These are phyloP conservation scores for Archegozetes longisetosus DNA, from an alignment of 1,140 invertebrate genomes.

Conservation along the genomic window DNA sequence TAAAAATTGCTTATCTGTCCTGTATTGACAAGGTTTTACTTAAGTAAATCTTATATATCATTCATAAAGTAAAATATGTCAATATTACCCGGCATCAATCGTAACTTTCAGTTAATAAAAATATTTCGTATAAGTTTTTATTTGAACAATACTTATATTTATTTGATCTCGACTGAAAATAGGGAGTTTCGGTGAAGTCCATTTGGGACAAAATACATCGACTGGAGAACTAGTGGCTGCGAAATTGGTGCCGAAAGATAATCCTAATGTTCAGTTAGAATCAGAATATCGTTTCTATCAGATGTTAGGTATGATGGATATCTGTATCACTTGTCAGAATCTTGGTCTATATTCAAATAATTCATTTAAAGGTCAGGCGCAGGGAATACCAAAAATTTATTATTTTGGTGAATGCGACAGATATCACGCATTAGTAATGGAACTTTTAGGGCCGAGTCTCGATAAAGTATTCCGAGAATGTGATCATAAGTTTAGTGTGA, in stretches of 20 bases:
- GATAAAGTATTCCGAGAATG: conserved; percentile 22
- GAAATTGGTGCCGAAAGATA: conserved; percentile 11
- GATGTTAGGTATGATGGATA: conserved; percentile 20
- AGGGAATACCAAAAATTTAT: conserved; percentile 10
- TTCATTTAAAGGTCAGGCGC: not conserved
- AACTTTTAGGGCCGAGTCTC: conserved; percentile 22
- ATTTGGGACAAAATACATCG: not conserved
- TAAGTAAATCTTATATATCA: too few species aligned
- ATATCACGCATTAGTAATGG: conserved; percentile 20
- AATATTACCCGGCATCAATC: too few species aligned
- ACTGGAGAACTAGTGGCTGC: conserved; percentile 9
- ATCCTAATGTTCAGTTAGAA: not conserved
- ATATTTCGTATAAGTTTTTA: conserved; percentile 1
- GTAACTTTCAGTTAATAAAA: too few species aligned
- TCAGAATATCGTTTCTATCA: conserved; percentile 14
- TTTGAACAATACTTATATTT: not conserved
- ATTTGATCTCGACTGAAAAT: conserved; percentile 1
- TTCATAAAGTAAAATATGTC: too few species aligned
- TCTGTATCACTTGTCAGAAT: not conserved
- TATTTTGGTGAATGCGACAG: conserved; percentile 5
- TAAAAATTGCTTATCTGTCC: too few species aligned
- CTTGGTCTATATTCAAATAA: not conserved
- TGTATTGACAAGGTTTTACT: too few species aligned
- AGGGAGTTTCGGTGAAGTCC: conserved; percentile 5
- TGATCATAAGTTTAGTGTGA: conserved; percentile 17